Evolutionary conservation across 2,797 vertebrate species (phyloP).

Genomic region (Denticeps clupeoides): DNA sequence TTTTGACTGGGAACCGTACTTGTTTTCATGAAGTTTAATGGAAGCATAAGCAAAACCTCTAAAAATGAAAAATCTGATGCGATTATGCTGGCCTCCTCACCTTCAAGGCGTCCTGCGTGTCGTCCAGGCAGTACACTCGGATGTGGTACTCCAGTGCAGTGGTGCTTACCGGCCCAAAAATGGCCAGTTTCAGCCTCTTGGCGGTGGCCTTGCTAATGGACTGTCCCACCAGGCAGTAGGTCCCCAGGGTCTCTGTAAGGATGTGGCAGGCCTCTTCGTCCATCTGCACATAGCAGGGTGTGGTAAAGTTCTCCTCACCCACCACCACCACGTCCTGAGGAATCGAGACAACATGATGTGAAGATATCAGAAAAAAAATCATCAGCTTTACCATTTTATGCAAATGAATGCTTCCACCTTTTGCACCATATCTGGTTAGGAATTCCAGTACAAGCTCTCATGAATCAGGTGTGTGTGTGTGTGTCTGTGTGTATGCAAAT

Average conservation of each 20-base stretch:
- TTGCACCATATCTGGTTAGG: no score
- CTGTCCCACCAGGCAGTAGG: slow-evolving; percentile 82
- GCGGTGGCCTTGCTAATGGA: slow-evolving; percentile 77
- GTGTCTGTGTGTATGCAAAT: not conserved
- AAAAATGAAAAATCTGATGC: no score
- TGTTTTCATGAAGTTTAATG: no score
- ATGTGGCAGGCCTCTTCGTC: slow-evolving; percentile 95
- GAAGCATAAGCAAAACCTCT: no score
- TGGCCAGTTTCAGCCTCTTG: slow-evolving; percentile 86
- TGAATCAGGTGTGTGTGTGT: not conserved
- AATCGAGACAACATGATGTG: no score
- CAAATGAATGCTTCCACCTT: no score
- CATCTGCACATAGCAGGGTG: slow-evolving; percentile 92
- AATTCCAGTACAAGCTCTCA: no score
- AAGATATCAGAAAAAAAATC: no score
- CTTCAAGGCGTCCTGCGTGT: slow-evolving; percentile 90
- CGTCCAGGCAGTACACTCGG: slow-evolving; percentile 91
- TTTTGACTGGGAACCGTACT: no score
- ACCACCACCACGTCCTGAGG: slow-evolving; percentile 94
- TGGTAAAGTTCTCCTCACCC: slow-evolving; percentile 92
- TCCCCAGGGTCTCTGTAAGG: slow-evolving; percentile 88
- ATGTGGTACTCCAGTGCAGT: slow-evolving; percentile 86
- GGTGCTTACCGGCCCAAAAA: slow-evolving; percentile 86
- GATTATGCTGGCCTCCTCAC: slow-evolving; percentile 50
- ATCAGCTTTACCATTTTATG: no score